Evolutionary conservation across 2,113 vertebrate species (phyloP), one percentile per base, ranked within the genome.

Genomic region (Leptobrachium leishanense): DNA sequence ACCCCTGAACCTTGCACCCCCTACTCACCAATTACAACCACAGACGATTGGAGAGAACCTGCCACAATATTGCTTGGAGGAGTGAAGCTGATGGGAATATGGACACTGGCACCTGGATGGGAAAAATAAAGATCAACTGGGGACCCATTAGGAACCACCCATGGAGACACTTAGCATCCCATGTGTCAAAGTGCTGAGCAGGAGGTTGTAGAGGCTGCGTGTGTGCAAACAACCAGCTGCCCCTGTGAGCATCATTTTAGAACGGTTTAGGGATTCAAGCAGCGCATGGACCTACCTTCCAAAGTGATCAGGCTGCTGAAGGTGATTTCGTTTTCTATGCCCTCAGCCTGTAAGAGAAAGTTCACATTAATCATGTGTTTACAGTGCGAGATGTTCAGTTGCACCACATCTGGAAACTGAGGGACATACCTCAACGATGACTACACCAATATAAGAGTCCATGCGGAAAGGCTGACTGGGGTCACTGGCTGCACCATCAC

Each of bases 341-440:
- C 77, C 20, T 73, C 70, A 3, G 71, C 31, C 77, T 79, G 40
- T 15, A 20, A 50, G 8, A 39, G 8, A 42, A 43, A 50, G 57
- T 72, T 41, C 20, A 31, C 20, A 31, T 31, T 31, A 31, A 31
- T 1, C 20, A 31, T 31, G 20, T 31, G 20, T 31, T 31, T 31
- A 31, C 1, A 1, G 20, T 31, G 20, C 20, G 20, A 31, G 20
- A 31, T 31, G 20, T 31, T 31, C 20, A 1, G 20, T 31, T 31
- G 20, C 20, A 31, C 20, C 20, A 31, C 20, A 31, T 31, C 20
- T 31, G 20, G 20, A 31, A 31, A 31, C 6, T 53, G 50, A 54
- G 12, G 6, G 50, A 54, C 31, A 15, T 54, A 79, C 77, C 77
- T 79, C 70, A 11, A 79, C 63, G 55, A 39, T 79, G 40, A 73